Base-by-base conservation (phyloP, 2,888 invertebrate genomes). In the Lasioglossum leucozonium region DNA sequence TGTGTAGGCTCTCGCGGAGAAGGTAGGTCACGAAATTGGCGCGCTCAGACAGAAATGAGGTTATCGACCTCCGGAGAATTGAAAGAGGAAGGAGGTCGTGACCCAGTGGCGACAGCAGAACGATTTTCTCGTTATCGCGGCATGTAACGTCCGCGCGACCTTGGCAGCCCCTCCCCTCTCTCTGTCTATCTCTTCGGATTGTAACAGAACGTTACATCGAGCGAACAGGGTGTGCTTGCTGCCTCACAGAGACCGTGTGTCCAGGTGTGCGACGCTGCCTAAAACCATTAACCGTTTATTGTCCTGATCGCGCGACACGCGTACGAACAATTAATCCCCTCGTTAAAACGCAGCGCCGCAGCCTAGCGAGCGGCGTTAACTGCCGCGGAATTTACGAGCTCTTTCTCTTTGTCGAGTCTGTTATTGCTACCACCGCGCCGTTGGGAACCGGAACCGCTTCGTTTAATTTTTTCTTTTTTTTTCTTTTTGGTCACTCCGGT, bases 71-170 rank as follows among this genome's bases (percentile, higher is more conserved):
- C 88, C 81, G 80, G 87, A 89, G 90, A 89, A 90, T 90, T 88
- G 89, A 88, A 85, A 87, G 90, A 91, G 91, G 87, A 91, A 93
- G 91, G 89, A 93, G 92, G 91, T 92, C 92, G 87, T 92, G 92
- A 93, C 92, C 92, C 88, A 91, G 89, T 92, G 89, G 84, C 90
- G 88, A 85, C 87, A 80, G 82, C 87, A 74, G 87, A 88, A 90
- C 89, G 89, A 91, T 92, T 91, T 90, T 90, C 89, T 89, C 87
- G 89, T 90, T 90, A 87, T 86, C 86, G 86, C 86, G 83, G 82
- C 85, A 74, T 84, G 85, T 83, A 87, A 85, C 86, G 75, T 79
- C 67, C 42, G 40, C 37, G 22, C 85, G 86, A 90, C 90, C 90
- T 90, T 90, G 89, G 72, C 74, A 55, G 18, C 30, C 0, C 16